Percentiles rank a stretch among this genome's conserved stretches.
These are phyloP conservation scores for Eueremaeus valkanovi DNA, from an alignment of 2,888 invertebrate genomes.

Conservation along the genomic window DNA sequence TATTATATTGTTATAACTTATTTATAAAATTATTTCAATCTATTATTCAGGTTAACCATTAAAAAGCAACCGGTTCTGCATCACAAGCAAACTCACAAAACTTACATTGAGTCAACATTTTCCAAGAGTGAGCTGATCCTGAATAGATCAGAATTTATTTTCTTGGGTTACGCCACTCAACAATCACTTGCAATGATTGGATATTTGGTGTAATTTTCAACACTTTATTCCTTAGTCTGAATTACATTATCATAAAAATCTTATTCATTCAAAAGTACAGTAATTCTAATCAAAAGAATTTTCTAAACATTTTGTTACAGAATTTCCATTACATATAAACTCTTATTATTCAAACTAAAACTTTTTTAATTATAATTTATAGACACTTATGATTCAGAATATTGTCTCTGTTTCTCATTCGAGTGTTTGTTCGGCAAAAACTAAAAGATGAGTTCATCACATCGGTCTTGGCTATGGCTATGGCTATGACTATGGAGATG, in stretches of 20 bases:
- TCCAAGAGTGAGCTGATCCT: too few species aligned
- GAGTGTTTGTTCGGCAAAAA: too few species aligned
- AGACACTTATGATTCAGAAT: too few species aligned
- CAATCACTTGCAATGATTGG: not conserved
- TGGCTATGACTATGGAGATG: too few species aligned
- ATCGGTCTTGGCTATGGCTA: too few species aligned
- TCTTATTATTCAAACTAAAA: too few species aligned
- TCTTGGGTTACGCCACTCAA: not conserved
- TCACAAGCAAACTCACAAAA: not conserved
- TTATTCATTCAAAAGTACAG: not conserved
- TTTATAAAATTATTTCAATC: constrained; percentile 8
- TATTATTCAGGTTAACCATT: constrained; percentile 10
- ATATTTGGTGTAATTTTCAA: not conserved
- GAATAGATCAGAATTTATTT: not conserved
- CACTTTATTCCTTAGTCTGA: not conserved
- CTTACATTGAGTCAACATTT: not conserved
- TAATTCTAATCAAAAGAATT: not conserved
- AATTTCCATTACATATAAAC: not conserved
- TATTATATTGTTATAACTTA: constrained; percentile 5
- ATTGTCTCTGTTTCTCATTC: too few species aligned
- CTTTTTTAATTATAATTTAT: too few species aligned
- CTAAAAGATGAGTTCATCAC: too few species aligned
- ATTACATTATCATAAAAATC: constrained; percentile 3
- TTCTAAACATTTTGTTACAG: not conserved
- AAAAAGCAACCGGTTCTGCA: not conserved